Conservation (phyloP, 2,113 vertebrate genomes). For the Rhipidura dahli region DNA sequence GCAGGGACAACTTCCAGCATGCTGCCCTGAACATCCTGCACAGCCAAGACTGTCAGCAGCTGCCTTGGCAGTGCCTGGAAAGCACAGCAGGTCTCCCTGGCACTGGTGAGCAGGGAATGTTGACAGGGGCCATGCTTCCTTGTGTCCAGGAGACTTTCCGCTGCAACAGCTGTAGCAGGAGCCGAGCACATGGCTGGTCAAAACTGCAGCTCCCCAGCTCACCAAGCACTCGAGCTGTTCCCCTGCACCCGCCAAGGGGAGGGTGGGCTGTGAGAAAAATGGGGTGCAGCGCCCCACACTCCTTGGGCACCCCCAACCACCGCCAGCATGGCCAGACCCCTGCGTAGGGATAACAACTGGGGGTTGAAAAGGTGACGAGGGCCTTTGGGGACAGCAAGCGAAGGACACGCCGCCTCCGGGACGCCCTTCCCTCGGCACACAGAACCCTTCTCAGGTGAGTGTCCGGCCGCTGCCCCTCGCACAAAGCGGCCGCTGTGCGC, state of each 20-base stretch:
- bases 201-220: not conserved
- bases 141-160: not conserved
- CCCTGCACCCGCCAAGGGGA: rapidly evolving
- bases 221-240: rapidly evolving
- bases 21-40: not conserved
- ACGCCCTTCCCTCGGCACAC: not conserved
- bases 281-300: rapidly evolving
- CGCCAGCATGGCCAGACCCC: rapidly evolving
- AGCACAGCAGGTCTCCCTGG: not conserved
- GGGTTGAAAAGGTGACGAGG: not conserved
- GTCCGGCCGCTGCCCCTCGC: rapidly evolving
- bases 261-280: not conserved
- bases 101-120: not conserved
- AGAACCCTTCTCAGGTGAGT: not conserved
- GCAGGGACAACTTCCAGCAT: not conserved
- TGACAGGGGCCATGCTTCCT: rapidly evolving
- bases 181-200: rapidly evolving
- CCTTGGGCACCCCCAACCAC: not conserved
- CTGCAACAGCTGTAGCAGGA: not conserved
- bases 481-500: slow-evolving; percentile 22
- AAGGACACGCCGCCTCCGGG: not conserved
- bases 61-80: not conserved
- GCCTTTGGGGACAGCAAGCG: not conserved
- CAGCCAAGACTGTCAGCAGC: not conserved
- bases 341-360: rapidly evolving